A percentile compares a stretch with the other conserved stretches of the same genome.
phyloP scores from a whole-genome alignment of 2,797 vertebrate genomes.

The Tangara arthus region DNA sequence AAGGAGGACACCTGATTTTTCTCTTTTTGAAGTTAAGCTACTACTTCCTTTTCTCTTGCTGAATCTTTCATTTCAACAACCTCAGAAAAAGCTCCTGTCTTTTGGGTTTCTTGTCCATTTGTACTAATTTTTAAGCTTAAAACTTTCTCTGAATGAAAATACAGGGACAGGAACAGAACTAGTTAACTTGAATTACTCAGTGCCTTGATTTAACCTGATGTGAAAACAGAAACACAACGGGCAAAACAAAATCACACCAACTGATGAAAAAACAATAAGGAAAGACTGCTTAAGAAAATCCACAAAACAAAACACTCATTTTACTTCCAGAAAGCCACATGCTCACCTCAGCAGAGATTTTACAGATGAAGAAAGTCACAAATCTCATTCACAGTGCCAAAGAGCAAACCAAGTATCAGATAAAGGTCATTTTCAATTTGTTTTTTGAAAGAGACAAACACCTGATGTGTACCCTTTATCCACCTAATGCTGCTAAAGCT shows the following conservation, averaged over 20 bases:
- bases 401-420: neutral
- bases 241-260: neutral
- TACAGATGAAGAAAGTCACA: neutral
- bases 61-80: neutral
- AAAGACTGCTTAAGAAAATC: neutral
- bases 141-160: neutral
- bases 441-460: neutral
- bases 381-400: neutral
- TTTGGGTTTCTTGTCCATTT: neutral
- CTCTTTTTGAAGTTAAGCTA: neutral
- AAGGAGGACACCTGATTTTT: neutral
- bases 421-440: neutral
- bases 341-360: neutral
- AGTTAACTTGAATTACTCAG: neutral
- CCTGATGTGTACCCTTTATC: neutral
- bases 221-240: neutral
- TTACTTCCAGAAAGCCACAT: neutral
- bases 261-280: neutral
- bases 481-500: neutral
- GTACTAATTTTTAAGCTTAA: neutral
- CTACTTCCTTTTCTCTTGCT: neutral
- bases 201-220: neutral
- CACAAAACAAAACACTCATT: neutral
- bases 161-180: neutral
- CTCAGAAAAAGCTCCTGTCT: accelerated